Evolutionary conservation across 2,888 invertebrate species (phyloP).

Genomic region (Doris montereyensis): DNA sequence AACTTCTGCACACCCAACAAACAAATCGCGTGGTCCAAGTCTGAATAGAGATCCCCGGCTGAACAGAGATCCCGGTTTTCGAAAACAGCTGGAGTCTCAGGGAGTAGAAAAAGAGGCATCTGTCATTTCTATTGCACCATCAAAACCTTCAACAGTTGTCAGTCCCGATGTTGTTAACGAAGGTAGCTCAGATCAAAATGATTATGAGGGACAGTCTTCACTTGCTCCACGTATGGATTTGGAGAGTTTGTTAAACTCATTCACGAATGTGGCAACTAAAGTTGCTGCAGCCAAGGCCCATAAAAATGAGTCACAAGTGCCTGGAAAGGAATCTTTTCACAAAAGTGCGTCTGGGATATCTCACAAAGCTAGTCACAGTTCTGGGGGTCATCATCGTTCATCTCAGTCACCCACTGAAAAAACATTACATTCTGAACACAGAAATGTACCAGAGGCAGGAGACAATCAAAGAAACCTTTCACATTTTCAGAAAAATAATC

Average conservation of each 20-base stretch:
- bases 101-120: conserved; percentile 28
- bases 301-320: too few relatives aligned
- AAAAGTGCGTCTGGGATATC: too few relatives aligned
- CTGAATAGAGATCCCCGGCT: conserved; percentile 42
- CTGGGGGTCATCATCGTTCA: too few relatives aligned
- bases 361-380: too few relatives aligned
- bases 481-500: not conserved
- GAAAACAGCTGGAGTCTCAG: conserved; percentile 32
- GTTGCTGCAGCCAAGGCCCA: conserved; percentile 29
- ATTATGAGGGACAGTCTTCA: not conserved
- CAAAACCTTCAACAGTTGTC: too few relatives aligned
- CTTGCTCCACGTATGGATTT: conserved; percentile 26
- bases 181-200: not conserved
- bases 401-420: too few relatives aligned
- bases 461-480: not conserved
- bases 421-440: too few relatives aligned
- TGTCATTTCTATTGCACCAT: too few relatives aligned
- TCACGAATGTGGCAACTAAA: conserved; percentile 35
- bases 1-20: not conserved
- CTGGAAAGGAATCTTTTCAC: too few relatives aligned
- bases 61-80: conserved; percentile 32
- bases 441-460: not conserved
- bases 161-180: too few relatives aligned
- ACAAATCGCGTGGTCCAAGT: conserved; percentile 43
- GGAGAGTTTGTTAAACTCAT: conserved; percentile 35